phyloP scores from a whole-genome alignment of 2,888 invertebrate species.

The Sylvicola fuscatus region DNA sequence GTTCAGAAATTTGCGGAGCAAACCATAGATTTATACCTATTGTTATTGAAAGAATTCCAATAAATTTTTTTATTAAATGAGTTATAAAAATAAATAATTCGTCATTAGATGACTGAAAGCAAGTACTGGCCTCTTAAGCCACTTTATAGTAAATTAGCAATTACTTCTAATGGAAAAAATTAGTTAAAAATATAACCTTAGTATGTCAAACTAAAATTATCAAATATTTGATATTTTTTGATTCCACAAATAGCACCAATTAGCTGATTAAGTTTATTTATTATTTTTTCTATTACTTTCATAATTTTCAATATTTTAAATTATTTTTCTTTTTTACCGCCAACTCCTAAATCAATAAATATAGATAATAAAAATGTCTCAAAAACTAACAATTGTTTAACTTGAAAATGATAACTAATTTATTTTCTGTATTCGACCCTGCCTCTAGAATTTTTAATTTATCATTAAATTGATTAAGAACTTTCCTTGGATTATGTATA shows the following conservation, averaged over 20 bases:
- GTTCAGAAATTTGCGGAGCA: constrained; percentile 63
- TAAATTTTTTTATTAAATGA: constrained; percentile 36
- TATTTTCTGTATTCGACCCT: constrained; percentile 48
- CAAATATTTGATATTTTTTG: constrained; percentile 25
- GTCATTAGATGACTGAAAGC: constrained; percentile 45
- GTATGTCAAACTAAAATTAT: constrained; percentile 47
- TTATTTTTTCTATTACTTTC: constrained; percentile 24
- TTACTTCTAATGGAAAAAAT: constrained; percentile 36
- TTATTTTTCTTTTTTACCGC: constrained; percentile 27
- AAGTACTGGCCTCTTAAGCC: constrained; percentile 53
- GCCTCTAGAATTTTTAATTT: constrained; percentile 29
- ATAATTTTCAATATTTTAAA: constrained; percentile 31
- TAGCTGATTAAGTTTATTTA: constrained; percentile 11
- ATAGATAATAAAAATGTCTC: constrained; percentile 8
- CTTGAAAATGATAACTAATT: constrained; percentile 44
- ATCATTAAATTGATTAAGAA: constrained; percentile 38
- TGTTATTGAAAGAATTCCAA: constrained; percentile 35
- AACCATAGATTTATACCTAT: constrained; percentile 68
- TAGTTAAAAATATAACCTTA: constrained; percentile 32
- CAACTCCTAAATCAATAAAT: constrained; percentile 15
- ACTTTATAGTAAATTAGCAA: constrained; percentile 37
- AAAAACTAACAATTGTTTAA: constrained; percentile 15
- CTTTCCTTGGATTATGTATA: constrained; percentile 29
- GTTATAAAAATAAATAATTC: constrained; percentile 21
- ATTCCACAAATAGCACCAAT: constrained; percentile 48